Evolutionary conservation across 2,888 invertebrate species (phyloP).

Genomic region (Anorthoa munda): DNA sequence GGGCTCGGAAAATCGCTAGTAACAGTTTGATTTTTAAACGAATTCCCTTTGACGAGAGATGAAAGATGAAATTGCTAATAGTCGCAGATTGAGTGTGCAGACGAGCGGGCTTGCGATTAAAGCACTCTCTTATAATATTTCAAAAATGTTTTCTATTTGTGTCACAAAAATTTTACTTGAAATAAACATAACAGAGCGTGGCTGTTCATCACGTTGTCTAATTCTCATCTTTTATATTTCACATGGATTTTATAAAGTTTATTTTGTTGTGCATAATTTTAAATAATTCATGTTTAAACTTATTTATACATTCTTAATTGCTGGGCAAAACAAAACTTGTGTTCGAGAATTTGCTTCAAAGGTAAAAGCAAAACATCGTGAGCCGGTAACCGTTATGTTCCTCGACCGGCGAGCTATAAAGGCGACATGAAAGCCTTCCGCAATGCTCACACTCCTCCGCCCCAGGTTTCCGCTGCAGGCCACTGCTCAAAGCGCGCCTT

Average conservation of each 20-base stretch:
- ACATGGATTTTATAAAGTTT: not conserved
- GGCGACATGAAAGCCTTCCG: conserved; percentile 69
- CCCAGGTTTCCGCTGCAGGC: conserved; percentile 65
- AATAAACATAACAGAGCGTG: conserved; percentile 1
- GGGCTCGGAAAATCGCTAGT: conserved; percentile 35
- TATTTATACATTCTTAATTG: conserved; percentile 33
- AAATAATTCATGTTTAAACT: not conserved
- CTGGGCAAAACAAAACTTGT: conserved; percentile 51
- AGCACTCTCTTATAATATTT: not conserved
- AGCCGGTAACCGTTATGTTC: conserved; percentile 56
- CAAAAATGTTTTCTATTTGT: not conserved
- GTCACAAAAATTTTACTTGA: conserved; percentile 1
- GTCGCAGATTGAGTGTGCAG: conserved; percentile 4
- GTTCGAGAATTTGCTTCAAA: conserved; percentile 57
- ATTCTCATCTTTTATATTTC: conserved; percentile 18
- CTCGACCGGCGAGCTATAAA: conserved; percentile 61
- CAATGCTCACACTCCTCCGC: conserved; percentile 59
- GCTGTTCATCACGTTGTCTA: not conserved
- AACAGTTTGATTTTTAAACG: conserved; percentile 41
- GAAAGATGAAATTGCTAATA: conserved; percentile 25
- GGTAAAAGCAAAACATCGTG: conserved; percentile 61
- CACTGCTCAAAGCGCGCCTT: conserved; percentile 68
- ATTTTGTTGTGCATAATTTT: conserved; percentile 11
- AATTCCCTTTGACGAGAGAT: conserved; percentile 15
- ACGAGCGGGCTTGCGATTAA: not conserved